These are phyloP conservation scores for Epicampocera succincta DNA, from an alignment of 2,888 invertebrate species.

Conservation along the genomic window DNA sequence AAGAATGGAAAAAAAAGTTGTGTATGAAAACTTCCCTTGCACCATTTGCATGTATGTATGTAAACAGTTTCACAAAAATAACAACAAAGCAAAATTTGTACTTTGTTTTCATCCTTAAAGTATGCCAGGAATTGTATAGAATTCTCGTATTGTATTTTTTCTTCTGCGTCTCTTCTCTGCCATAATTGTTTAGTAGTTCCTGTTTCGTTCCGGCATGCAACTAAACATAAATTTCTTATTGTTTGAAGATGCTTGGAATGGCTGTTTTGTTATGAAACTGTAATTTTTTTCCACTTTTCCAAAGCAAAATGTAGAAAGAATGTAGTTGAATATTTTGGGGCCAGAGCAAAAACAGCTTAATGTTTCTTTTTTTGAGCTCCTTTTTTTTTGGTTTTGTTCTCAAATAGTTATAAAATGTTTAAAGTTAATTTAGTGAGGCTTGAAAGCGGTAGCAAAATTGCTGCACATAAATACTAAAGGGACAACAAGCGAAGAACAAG, in stretches of 20 bases:
- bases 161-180: conserved; percentile 13
- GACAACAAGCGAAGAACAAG: neutral
- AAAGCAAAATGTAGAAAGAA: neutral
- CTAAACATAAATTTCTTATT: conserved; percentile 30
- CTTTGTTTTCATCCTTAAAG: conserved; percentile 53
- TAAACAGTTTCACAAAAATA: conserved; percentile 2
- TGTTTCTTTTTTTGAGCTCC: neutral
- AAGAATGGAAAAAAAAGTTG: conserved; percentile 13
- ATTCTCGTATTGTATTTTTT: conserved; percentile 11
- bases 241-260: neutral
- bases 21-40: neutral
- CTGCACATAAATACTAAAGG: neutral
- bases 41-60: neutral
- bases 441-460: neutral
- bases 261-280: conserved; percentile 4
- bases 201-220: conserved; percentile 40
- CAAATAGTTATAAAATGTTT: conserved; percentile 14
- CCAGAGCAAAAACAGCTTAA: neutral
- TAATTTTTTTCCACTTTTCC: conserved; percentile 1
- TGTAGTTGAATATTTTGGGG: conserved; percentile 9
- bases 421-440: conserved; percentile 9
- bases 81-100: conserved; percentile 19
- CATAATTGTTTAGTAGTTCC: conserved; percentile 50
- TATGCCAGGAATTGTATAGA: conserved; percentile 51
- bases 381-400: too few relatives aligned